These are phyloP conservation scores for Chascanopsetta lugubris DNA, from an alignment of 2,113 vertebrate genomes.

Conservation along the genomic window DNA sequence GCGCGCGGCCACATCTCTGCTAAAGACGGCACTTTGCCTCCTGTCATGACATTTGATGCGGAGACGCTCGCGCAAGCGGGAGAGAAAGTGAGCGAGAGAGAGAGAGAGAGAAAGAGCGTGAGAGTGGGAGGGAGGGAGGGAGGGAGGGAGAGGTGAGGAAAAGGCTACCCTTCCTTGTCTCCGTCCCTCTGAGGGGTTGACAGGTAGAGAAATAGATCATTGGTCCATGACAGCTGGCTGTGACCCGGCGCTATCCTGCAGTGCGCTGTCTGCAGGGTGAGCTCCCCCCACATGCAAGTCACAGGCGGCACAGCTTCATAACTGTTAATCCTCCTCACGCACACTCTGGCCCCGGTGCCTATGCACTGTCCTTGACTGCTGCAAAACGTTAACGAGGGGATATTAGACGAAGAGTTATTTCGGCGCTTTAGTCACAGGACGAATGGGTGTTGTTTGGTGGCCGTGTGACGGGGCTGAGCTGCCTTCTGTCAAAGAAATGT, in stretches of 20 bases:
- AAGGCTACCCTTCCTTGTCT: slow-evolving; percentile 68
- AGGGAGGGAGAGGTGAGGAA: slow-evolving; percentile 52
- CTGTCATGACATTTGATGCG: slow-evolving; percentile 44
- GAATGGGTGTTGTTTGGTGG: slow-evolving; percentile 47
- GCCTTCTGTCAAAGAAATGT: slow-evolving; percentile 54
- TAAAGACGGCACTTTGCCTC: slow-evolving; percentile 44
- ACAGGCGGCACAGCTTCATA: slow-evolving; percentile 53
- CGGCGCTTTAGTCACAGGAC: slow-evolving; percentile 57
- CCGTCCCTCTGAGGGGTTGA: slow-evolving; percentile 76
- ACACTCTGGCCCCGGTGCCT: slow-evolving; percentile 44
- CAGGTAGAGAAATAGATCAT: slow-evolving; percentile 83
- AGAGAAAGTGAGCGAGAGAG: slow-evolving; percentile 4
- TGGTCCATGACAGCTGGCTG: slow-evolving; percentile 81
- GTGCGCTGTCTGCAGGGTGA: slow-evolving; percentile 64
- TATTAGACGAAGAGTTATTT: slow-evolving; percentile 60
- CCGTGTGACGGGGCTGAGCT: slow-evolving; percentile 45
- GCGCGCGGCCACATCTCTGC: slow-evolving; percentile 11
- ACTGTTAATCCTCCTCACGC: slow-evolving; percentile 61
- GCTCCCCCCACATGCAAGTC: slow-evolving; percentile 63
- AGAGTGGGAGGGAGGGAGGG: slow-evolving; percentile 1
- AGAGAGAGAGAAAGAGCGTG: slow-evolving; percentile 26
- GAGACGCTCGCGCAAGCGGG: slow-evolving; percentile 24
- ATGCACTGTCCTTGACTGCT: slow-evolving; percentile 72
- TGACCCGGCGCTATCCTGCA: slow-evolving; percentile 74
- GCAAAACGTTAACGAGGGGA: slow-evolving; percentile 69